Conservation (phyloP, 53 echinoderm and acorn worm species). For the Hippasteria phrygiana region DNA sequence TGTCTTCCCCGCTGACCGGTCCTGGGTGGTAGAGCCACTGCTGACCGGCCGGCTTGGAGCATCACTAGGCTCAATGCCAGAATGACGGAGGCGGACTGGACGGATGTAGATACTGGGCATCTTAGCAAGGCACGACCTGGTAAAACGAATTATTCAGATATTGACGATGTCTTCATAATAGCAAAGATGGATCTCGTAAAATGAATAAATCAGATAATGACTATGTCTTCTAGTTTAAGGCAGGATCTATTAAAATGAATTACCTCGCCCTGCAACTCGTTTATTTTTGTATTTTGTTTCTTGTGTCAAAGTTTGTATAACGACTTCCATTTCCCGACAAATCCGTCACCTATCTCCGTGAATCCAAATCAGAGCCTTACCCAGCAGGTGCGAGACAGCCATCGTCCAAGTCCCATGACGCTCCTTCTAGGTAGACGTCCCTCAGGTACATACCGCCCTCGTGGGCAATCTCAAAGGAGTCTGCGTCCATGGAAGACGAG, state of each 20-base stretch:
- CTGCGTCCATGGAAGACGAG: slow-evolving; percentile 67
- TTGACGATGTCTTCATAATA: no score
- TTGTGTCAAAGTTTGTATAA: no score
- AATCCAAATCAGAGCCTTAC: slow-evolving; percentile 64
- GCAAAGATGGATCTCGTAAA: no score
- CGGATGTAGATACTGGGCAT: slow-evolving; percentile 95
- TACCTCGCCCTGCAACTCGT: no score
- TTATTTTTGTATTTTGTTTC: no score
- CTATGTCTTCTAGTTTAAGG: no score
- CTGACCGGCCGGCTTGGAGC: slow-evolving; percentile 3
- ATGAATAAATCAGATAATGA: no score
- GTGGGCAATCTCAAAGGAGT: slow-evolving; percentile 78
- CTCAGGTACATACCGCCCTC: slow-evolving; percentile 93
- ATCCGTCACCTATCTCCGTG: no score
- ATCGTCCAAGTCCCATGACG: slow-evolving; percentile 84
- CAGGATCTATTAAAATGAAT: no score
- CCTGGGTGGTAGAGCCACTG: slow-evolving; percentile 18
- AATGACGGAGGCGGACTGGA: slow-evolving; percentile 56
- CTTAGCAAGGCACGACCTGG: slow-evolving; percentile 68
- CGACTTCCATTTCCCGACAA: no score
- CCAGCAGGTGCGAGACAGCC: slow-evolving; percentile 71
- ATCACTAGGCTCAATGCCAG: neutral
- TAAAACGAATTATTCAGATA: no score
- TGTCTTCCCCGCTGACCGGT: slow-evolving; percentile 31
- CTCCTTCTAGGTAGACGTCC: slow-evolving; percentile 83